Percentiles rank a stretch among this genome's conserved stretches.
These are phyloP conservation scores for Electrophaes corylata DNA, from an alignment of 2,888 invertebrate species.

Conservation along the genomic window DNA sequence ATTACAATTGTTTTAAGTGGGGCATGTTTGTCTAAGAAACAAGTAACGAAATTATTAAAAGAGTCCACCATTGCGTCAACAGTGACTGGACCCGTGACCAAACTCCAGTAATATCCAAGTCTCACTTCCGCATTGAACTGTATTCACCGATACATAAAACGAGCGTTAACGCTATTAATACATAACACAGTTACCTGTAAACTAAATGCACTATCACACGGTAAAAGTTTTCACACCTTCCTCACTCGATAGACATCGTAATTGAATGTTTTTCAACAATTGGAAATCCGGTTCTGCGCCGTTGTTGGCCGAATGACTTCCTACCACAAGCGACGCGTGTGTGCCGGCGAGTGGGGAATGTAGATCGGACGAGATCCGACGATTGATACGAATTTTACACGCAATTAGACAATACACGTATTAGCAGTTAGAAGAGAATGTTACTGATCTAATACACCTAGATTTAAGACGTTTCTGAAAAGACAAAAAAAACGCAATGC, in stretches of 20 bases:
- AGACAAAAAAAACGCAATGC: too few species aligned
- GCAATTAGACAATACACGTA: constrained; percentile 2
- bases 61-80: too few species aligned
- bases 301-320: constrained; percentile 12
- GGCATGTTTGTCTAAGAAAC: too few species aligned
- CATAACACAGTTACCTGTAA: not conserved
- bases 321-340: constrained; percentile 12
- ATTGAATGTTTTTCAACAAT: not conserved
- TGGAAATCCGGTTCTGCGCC: constrained; percentile 13
- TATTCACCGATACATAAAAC: not conserved
- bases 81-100: too few species aligned
- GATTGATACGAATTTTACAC: constrained; percentile 14
- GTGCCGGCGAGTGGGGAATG: constrained; percentile 8
- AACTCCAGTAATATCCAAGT: not conserved
- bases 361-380: constrained; percentile 2
- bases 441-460: not conserved
- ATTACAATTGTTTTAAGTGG: too few species aligned
- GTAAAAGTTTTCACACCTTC: not conserved
- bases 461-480: too few species aligned
- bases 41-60: too few species aligned
- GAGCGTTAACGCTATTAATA: too few species aligned
- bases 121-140: not conserved
- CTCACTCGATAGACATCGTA: constrained; percentile 4
- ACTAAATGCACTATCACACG: not conserved
- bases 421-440: not conserved